Evolutionary conservation across 2,797 vertebrate species (phyloP).

Genomic region (Channa striata): DNA sequence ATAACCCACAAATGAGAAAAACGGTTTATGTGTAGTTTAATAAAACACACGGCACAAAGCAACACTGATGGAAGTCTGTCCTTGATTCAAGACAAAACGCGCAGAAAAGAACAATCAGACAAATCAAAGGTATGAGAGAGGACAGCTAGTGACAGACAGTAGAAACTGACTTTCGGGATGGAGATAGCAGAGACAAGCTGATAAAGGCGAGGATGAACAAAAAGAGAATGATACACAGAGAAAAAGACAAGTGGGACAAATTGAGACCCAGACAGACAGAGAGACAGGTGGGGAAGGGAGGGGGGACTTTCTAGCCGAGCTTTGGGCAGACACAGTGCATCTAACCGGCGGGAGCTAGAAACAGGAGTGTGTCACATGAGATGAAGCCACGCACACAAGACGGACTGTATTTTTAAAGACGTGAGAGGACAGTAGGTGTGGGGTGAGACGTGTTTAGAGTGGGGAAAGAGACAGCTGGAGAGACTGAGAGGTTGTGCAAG

Average conservation of each 20-base stretch:
- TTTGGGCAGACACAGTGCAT: conserved; percentile 62
- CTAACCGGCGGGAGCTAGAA: conserved; percentile 56
- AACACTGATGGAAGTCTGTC: conserved; percentile 1
- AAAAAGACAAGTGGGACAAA: conserved; percentile 56
- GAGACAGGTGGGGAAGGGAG: conserved; percentile 32
- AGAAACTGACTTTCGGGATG: conserved; percentile 49
- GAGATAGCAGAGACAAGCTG: conserved; percentile 57
- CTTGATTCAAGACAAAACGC: conserved; percentile 30
- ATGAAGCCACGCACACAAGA: conserved; percentile 67
- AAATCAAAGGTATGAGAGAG: conserved; percentile 44
- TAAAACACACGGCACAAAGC: conserved; percentile 25
- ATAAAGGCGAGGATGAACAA: conserved; percentile 53
- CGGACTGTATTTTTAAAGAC: conserved; percentile 83
- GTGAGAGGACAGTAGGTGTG: conserved; percentile 57
- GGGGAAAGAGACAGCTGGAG: conserved; percentile 13
- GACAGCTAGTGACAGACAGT: conserved; percentile 53
- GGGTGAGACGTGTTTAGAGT: conserved; percentile 21
- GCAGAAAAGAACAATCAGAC: conserved; percentile 46
- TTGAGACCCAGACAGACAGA: conserved; percentile 35
- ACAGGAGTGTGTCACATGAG: conserved; percentile 76
- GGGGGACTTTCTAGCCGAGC: conserved; percentile 53
- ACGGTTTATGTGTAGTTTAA: conserved; percentile 3
- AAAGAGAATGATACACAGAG: conserved; percentile 63
- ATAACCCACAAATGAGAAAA: background rate
- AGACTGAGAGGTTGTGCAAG: background rate